Evolutionary conservation across 37 sponge, comb jelly and placozoan genomes (phyloP), one percentile per base, ranked within the genome.

Genomic region (Cladorhizidae sp.): DNA sequence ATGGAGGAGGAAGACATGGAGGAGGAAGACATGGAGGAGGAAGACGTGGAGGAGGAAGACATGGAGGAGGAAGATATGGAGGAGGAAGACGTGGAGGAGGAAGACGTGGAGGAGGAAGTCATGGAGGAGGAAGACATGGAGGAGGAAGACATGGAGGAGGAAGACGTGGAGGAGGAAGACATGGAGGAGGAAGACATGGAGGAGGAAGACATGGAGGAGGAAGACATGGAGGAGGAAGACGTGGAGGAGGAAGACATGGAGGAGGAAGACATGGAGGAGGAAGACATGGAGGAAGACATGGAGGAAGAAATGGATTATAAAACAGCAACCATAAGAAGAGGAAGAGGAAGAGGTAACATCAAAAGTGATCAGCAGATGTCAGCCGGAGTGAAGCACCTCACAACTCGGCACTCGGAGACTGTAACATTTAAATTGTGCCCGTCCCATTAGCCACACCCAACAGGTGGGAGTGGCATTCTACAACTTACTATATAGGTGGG

Each of bases 401-500:
- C n/a, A n/a, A n/a, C n/a, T n/a, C n/a, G n/a, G n/a, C n/a, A n/a
- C n/a, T n/a, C n/a, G n/a, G n/a, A n/a, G n/a, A n/a, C n/a, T n/a
- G n/a, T n/a, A n/a, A n/a, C n/a, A n/a, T n/a, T n/a, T n/a, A n/a
- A n/a, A n/a, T n/a, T n/a, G n/a, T n/a, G n/a, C n/a, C n/a, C n/a
- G n/a, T n/a, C n/a, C n/a, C n/a, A n/a, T n/a, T n/a, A n/a, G n/a
- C n/a, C n/a, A n/a, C n/a, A n/a, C n/a, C n/a, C n/a, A n/a, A n/a
- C n/a, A n/a, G n/a, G n/a, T 17, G 38, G 25, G 36, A 28, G 18
- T 50, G 75, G 1, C 54, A 33, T 22, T 12, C 21, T 18, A 28
- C 31, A 12, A 49, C 32, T 41, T 80, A 86, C 87, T 52, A 54
- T 75, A 61, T 80, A 87, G 0, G 55, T 80, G 9, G 87, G 70